A percentile compares a stretch with the other conserved stretches of the same genome.
These are phyloP conservation scores for Aphodius sticticus DNA, from an alignment of 2,888 invertebrate species.

Conservation along the genomic window DNA sequence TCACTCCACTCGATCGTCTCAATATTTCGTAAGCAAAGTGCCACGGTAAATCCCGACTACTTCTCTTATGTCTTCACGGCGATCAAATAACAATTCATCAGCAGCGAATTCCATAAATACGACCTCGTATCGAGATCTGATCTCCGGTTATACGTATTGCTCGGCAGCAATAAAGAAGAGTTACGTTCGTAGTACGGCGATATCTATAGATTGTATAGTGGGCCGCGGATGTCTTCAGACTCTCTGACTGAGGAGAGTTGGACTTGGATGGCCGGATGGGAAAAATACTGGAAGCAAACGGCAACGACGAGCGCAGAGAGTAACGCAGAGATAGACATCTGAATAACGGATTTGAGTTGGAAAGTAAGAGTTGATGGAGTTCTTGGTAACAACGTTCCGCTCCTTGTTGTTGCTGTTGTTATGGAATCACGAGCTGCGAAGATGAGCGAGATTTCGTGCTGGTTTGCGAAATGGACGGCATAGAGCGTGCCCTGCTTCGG, in stretches of 20 bases:
- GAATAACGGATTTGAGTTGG: constrained; percentile 4
- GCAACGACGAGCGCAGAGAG: not conserved
- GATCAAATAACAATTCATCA: constrained; percentile 4
- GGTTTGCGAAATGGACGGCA: not conserved
- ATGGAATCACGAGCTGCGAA: not conserved
- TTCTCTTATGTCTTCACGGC: not conserved
- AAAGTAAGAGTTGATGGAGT: not conserved
- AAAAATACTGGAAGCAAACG: too few relatives aligned
- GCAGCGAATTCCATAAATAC: not conserved
- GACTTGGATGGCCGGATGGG: not conserved
- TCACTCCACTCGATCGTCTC: not conserved
- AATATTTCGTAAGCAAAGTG: not conserved
- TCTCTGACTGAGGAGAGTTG: not conserved
- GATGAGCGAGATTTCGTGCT: not conserved
- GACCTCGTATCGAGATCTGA: not conserved
- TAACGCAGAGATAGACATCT: not conserved
- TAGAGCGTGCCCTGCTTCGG: not conserved
- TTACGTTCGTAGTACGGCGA: not conserved
- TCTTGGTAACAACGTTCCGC: not conserved
- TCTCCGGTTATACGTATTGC: not conserved
- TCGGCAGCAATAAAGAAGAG: not conserved
- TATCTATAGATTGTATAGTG: not conserved
- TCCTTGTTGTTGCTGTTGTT: not conserved
- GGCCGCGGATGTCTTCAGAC: not conserved
- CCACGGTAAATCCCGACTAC: not conserved